These are phyloP conservation scores for Megamerina dolium DNA, from an alignment of 2,888 invertebrate genomes.

Conservation along the genomic window DNA sequence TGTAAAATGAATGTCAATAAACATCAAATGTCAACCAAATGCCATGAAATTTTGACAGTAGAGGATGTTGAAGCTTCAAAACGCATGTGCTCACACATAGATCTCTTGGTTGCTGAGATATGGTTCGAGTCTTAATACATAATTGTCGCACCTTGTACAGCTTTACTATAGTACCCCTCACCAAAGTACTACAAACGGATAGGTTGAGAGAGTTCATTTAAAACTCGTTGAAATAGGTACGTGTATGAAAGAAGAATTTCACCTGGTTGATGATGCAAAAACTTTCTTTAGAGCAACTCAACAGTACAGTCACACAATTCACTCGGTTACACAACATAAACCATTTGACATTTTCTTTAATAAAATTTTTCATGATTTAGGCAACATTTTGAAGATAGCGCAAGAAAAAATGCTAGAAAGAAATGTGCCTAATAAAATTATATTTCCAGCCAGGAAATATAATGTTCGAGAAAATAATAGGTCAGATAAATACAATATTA, in stretches of 20 bases:
- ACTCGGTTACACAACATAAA: background rate
- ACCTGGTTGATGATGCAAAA: background rate
- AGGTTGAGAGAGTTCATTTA: no score
- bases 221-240: no score
- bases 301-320: background rate
- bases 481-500: background rate
- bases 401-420: background rate
- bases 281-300: background rate
- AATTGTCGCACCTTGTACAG: no score
- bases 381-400: background rate
- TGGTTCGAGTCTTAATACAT: no score
- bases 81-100: no score
- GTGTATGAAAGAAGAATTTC: background rate
- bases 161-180: no score
- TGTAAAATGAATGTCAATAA: no score
- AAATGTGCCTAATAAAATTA: background rate
- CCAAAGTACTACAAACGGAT: no score
- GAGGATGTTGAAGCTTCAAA: no score
- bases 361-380: background rate
- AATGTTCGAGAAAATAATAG: slow-evolving; percentile 2
- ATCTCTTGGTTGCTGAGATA: no score
- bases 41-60: no score
- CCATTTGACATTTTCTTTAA: background rate
- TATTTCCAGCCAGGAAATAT: background rate
- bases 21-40: no score